Percentiles rank a stretch among this genome's conserved stretches.
Evolutionary conservation across 2,888 invertebrate genomes (phyloP).

Genomic region (Cheilosia vulpina): DNA sequence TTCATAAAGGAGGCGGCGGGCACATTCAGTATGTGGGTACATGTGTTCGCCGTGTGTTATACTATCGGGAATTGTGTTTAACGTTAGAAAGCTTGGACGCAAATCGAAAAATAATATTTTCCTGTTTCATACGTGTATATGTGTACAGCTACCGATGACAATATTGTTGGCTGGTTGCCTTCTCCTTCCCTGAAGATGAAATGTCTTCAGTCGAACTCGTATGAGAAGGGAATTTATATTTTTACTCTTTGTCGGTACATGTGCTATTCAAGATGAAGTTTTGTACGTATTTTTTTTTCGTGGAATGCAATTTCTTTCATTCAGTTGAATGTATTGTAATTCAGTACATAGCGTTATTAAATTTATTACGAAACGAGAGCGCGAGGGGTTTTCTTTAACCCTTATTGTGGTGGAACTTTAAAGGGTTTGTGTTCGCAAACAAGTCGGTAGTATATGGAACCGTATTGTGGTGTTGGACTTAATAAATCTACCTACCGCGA

Average conservation of each 20-base stretch:
- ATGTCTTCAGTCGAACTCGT: conserved; percentile 28
- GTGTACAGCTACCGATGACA: conserved; percentile 11
- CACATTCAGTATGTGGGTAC: too few relatives aligned
- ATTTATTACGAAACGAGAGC: neutral
- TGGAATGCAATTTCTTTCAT: conserved; percentile 30
- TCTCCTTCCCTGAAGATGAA: conserved; percentile 22
- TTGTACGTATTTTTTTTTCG: neutral
- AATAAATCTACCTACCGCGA: too few relatives aligned
- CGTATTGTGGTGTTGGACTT: too few relatives aligned
- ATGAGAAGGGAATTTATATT: conserved; percentile 30
- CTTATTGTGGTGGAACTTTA: neutral
- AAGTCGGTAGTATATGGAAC: too few relatives aligned
- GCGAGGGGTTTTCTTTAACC: too few relatives aligned
- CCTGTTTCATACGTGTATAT: neutral
- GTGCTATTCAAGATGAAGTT: too few relatives aligned
- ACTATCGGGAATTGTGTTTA: conserved; percentile 13
- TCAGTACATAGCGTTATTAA: conserved; percentile 20
- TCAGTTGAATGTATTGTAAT: conserved; percentile 23
- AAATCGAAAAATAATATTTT: conserved; percentile 54
- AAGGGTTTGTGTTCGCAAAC: neutral
- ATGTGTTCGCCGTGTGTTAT: neutral
- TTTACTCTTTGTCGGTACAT: neutral
- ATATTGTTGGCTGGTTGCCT: conserved; percentile 27
- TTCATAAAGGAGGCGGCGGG: neutral
- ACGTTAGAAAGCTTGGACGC: conserved; percentile 27